These are phyloP conservation scores for Sarcoramphus papa DNA, from an alignment of 2,797 vertebrate genomes.

Conservation along the genomic window DNA sequence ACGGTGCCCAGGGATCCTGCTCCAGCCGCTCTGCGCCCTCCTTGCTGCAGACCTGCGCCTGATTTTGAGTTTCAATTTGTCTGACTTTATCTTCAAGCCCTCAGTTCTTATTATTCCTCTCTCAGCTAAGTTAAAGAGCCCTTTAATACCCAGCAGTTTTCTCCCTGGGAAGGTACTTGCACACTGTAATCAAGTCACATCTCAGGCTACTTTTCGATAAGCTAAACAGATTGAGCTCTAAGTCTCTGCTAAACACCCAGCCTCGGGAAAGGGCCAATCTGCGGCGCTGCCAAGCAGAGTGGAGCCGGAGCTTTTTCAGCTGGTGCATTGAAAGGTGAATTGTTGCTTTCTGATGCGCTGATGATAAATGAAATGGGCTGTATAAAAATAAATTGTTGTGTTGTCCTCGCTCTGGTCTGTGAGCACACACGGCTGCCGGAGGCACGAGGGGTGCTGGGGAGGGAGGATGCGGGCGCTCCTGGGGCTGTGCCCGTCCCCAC, in stretches of 20 bases:
- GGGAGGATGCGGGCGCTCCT: rapidly evolving
- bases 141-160: constrained; percentile 22
- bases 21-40: neutral
- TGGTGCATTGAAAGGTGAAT: constrained; percentile 4
- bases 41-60: neutral
- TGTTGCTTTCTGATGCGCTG: neutral
- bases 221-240: neutral
- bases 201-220: constrained; percentile 7
- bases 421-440: neutral
- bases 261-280: neutral
- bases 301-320: neutral
- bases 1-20: neutral
- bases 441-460: neutral
- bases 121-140: neutral
- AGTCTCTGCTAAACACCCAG: neutral
- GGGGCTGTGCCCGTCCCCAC: neutral
- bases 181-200: constrained; percentile 40
- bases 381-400: neutral
- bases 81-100: neutral
- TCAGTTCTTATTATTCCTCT: neutral
- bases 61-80: neutral
- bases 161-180: constrained; percentile 11
- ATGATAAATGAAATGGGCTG: neutral
- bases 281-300: neutral
- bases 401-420: neutral